Evolutionary conservation across 2,113 vertebrate species (phyloP).

Genomic region (Chamaetylas fuelleborni): DNA sequence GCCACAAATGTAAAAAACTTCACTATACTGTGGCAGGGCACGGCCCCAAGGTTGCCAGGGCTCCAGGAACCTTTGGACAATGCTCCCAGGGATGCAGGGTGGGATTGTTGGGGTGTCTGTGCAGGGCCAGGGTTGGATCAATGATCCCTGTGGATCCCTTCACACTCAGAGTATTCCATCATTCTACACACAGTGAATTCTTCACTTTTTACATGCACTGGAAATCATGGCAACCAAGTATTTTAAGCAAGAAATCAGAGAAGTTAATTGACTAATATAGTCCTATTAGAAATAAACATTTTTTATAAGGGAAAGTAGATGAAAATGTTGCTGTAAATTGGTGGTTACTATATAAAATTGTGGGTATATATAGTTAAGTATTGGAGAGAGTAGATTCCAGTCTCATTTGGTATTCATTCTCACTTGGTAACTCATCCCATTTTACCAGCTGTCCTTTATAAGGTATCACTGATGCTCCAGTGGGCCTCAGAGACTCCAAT

Average conservation of each 20-base stretch:
- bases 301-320: background rate
- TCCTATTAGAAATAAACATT: background rate
- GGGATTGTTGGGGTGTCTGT: background rate
- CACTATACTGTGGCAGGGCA: too few species aligned
- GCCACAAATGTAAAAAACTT: background rate
- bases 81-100: background rate
- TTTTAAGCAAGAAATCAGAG: background rate
- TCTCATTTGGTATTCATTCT: background rate
- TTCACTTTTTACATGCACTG: background rate
- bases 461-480: background rate
- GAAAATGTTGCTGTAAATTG: background rate
- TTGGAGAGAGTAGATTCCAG: background rate
- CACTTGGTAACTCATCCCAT: background rate
- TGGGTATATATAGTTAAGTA: background rate
- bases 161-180: background rate
- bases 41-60: background rate
- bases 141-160: background rate
- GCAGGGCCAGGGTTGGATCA: background rate
- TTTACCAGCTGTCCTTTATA: conserved; percentile 16
- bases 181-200: background rate
- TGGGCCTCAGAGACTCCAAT: background rate
- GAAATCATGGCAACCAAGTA: background rate
- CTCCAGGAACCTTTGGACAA: background rate
- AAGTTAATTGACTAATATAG: background rate
- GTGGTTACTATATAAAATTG: background rate